Evolutionary conservation across 2,113 vertebrate species (phyloP).

Genomic region (Ursus arctos): DNA sequence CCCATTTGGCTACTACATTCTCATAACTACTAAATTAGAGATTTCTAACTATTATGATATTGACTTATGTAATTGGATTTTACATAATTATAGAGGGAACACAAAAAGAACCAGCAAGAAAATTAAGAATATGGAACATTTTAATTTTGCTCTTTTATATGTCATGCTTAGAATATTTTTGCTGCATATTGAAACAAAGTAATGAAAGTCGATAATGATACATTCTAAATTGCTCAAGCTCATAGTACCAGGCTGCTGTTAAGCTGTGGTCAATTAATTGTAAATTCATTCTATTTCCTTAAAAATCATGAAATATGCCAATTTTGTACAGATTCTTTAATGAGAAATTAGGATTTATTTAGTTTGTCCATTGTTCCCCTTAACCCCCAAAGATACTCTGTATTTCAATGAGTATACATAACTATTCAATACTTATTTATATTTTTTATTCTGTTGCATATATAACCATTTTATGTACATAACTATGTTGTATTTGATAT

Average conservation of each 20-base stretch:
- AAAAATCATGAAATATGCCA: not conserved
- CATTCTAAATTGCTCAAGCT: not conserved
- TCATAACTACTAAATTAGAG: not conserved
- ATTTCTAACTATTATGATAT: not conserved
- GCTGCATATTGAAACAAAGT: not conserved
- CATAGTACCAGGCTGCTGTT: not conserved
- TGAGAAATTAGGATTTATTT: not conserved
- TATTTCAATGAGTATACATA: not conserved
- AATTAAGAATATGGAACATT: not conserved
- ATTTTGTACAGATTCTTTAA: not conserved
- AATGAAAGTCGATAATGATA: not conserved
- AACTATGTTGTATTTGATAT: not conserved
- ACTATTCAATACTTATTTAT: not conserved
- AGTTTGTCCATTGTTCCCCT: not conserved
- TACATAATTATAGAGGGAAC: not conserved
- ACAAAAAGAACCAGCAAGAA: not conserved
- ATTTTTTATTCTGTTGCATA: not conserved
- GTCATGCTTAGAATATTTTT: not conserved
- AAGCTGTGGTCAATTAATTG: not conserved
- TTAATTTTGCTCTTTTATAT: not conserved
- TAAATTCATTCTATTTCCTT: not conserved
- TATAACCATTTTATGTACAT: not conserved
- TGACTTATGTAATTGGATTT: not conserved
- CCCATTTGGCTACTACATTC: not conserved
- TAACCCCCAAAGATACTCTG: not conserved